Conservation (phyloP, 2,888 invertebrate genomes). For the Deilephila elpenor region DNA sequence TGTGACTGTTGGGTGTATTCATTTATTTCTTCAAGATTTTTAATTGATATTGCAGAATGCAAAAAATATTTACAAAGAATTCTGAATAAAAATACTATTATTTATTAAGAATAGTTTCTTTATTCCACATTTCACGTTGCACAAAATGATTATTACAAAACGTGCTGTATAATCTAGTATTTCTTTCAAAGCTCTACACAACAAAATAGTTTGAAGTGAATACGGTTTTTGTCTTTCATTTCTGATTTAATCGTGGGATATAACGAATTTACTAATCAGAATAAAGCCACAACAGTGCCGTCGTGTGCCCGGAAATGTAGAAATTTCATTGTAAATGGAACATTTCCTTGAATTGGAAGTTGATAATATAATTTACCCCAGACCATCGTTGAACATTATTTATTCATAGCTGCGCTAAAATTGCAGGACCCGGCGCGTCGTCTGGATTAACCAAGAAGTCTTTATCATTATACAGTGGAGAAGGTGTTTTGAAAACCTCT, state of each 20-base stretch:
- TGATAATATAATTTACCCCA: no score
- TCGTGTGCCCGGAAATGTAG: no score
- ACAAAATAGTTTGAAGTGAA: background rate
- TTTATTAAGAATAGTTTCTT: background rate
- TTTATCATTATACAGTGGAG: background rate
- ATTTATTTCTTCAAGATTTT: no score
- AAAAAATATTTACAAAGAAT: no score
- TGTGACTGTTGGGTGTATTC: no score
- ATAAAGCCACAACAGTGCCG: background rate
- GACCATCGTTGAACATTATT: background rate
- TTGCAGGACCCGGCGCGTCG: background rate
- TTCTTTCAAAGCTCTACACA: background rate
- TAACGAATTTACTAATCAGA: background rate
- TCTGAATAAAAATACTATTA: background rate
- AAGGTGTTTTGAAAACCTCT: background rate
- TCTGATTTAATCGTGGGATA: background rate
- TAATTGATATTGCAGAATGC: no score
- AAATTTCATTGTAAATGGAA: background rate
- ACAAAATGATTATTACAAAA: background rate
- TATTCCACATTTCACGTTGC: background rate
- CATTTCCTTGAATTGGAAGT: background rate
- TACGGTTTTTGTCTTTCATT: background rate
- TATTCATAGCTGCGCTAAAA: background rate
- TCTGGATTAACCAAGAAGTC: background rate
- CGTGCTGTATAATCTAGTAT: background rate